Evolutionary conservation across 2,888 invertebrate genomes (phyloP), one percentile per base, ranked within the genome.

Genomic region (Coenonympha arcania): DNA sequence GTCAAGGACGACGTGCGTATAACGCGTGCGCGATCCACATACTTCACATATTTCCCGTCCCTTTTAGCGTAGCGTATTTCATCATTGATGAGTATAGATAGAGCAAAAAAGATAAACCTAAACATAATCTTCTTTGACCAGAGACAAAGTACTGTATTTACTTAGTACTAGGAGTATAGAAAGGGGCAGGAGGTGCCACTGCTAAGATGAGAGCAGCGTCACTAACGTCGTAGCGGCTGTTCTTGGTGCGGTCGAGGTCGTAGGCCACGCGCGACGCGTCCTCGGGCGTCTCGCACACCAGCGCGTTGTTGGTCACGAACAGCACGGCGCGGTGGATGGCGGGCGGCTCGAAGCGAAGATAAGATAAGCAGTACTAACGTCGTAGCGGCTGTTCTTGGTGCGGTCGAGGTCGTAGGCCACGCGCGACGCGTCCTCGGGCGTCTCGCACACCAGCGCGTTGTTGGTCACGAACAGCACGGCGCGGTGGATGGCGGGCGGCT

Each of bases 271-370:
- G 91, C 80, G 96, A 95, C 1, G 99, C 99, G 87, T 99, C 98
- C 79, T 99, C 98, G 0, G 98, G 96, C 1, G 95, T 94, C 87
- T 99, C 99, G 85, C 98, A 99, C n/a, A 99, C 98, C 15, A 99
- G 88, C 39, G 99, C 96, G 87, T 99, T 99, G 73, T 99, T 99
- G 57, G 99, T 99, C 26, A 98, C 99, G 86, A 98, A 99, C 62
- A 98, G 90, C 45, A 99, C 95, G 0, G 99, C 99, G 64, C 96
- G 93, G 71, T 96, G 95, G 66, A 99, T 97, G 66, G 94, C 95
- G 44, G 93, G 91, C 2, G 97, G 97, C 70, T 97, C 95, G 83
- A 95, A 98, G 63, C 98, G 94, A n/a, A n/a, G n/a, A 1, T 26
- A 2, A 1, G n/a, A n/a, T n/a, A 2, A 15, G 6, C 8, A 18